These are phyloP conservation scores for Chloebia gouldiae DNA, from an alignment of 2,113 vertebrate species.

Conservation along the genomic window DNA sequence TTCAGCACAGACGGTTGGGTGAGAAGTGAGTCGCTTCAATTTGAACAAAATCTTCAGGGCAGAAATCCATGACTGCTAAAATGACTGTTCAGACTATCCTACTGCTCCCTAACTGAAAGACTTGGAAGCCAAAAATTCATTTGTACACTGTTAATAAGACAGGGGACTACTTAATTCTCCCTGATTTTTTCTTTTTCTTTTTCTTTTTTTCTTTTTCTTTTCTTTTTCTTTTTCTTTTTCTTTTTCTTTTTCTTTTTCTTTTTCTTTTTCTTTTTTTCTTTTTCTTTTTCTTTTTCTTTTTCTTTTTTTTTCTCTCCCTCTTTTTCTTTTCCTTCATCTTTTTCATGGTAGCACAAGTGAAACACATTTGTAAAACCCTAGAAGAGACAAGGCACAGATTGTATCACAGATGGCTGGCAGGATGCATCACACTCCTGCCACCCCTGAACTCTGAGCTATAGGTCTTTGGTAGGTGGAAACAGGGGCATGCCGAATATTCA, in stretches of 20 bases:
- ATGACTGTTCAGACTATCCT: background rate
- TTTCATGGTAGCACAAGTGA: background rate
- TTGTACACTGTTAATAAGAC: background rate
- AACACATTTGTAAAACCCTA: background rate
- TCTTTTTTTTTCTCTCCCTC: rapidly evolving
- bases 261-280: rapidly evolving
- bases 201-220: rapidly evolving
- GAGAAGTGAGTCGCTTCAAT: constrained; percentile 23
- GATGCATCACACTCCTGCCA: background rate
- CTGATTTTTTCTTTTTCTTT: too few species aligned
- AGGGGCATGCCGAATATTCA: background rate
- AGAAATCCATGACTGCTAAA: constrained; percentile 1
- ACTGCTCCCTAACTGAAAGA: background rate
- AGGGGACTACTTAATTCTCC: background rate
- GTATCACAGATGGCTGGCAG: background rate
- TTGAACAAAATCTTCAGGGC: constrained; percentile 7
- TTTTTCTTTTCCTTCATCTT: background rate
- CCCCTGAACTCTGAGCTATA: background rate
- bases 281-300: rapidly evolving
- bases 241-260: too few species aligned
- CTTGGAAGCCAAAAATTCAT: background rate
- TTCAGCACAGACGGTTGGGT: constrained; percentile 7
- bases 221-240: too few species aligned
- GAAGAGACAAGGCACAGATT: background rate
- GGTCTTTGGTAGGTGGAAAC: background rate